Evolutionary conservation across 2,888 invertebrate genomes (phyloP).

Genomic region (Apodemia mormo): DNA sequence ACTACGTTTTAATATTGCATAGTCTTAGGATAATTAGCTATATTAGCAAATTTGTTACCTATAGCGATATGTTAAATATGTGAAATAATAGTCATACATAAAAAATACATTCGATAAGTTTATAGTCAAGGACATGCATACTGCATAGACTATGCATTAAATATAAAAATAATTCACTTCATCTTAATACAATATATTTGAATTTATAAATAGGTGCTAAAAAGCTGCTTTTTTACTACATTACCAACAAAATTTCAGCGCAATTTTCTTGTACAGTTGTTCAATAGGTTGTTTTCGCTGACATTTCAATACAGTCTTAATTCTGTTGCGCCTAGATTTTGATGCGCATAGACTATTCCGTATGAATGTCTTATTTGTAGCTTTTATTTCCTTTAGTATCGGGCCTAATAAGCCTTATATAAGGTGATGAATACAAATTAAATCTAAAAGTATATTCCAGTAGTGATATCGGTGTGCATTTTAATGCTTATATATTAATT

Average conservation of each 20-base stretch:
- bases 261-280: no score
- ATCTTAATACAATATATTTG: no score
- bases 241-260: no score
- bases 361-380: background rate
- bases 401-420: slow-evolving; percentile 2
- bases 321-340: background rate
- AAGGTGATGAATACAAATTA: slow-evolving; percentile 2
- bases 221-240: no score
- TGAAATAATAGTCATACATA: slow-evolving; percentile 7
- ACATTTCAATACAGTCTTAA: background rate
- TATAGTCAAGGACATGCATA: background rate
- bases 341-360: background rate
- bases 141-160: background rate
- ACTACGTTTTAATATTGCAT: slow-evolving; percentile 7
- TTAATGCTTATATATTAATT: background rate
- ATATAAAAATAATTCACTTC: no score
- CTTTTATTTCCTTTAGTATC: slow-evolving; percentile 6
- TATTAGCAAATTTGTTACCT: slow-evolving; percentile 26
- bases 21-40: slow-evolving; percentile 19
- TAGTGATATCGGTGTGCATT: background rate
- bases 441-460: slow-evolving; percentile 3
- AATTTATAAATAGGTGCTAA: no score
- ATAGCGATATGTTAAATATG: slow-evolving; percentile 19
- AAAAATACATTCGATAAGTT: background rate
- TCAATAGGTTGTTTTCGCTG: no score